Evolutionary conservation across 2,797 vertebrate genomes (phyloP).

Genomic region (Muraenolepis orangiensis): DNA sequence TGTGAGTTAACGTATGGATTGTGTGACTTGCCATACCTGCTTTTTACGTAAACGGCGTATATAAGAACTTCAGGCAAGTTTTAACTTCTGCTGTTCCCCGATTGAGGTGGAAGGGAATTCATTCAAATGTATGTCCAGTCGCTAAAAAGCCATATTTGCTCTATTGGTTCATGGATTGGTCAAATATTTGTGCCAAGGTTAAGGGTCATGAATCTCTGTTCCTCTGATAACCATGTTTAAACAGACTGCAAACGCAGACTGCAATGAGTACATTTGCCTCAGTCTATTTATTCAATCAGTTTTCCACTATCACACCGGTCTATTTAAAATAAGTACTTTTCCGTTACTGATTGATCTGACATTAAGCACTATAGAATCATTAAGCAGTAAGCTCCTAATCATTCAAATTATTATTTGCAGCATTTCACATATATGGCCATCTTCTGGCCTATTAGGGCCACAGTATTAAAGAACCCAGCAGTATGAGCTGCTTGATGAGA

Average conservation of each 20-base stretch:
- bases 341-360: neutral
- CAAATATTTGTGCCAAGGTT: conserved; percentile 43
- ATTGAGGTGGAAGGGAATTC: neutral
- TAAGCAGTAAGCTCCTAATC: neutral
- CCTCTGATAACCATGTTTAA: conserved; percentile 41
- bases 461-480: neutral
- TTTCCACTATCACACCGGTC: neutral
- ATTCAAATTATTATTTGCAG: conserved; percentile 17
- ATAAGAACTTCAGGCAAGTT: neutral
- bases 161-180: conserved; percentile 14
- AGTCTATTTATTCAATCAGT: neutral
- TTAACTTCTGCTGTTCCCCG: neutral
- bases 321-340: neutral
- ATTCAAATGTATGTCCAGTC: neutral
- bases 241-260: neutral
- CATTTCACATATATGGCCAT: conserved; percentile 12
- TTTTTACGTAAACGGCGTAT: neutral
- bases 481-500: neutral
- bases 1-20: neutral
- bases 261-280: neutral
- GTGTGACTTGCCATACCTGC: neutral
- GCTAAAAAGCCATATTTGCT: conserved; percentile 15
- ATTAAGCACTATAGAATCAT: neutral
- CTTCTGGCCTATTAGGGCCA: conserved; percentile 27
- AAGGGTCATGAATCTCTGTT: conserved; percentile 4